Percentiles rank a stretch among this genome's conserved stretches.
These are phyloP conservation scores for Crotalus horridus DNA, from an alignment of 2,113 vertebrate species.

Conservation along the genomic window DNA sequence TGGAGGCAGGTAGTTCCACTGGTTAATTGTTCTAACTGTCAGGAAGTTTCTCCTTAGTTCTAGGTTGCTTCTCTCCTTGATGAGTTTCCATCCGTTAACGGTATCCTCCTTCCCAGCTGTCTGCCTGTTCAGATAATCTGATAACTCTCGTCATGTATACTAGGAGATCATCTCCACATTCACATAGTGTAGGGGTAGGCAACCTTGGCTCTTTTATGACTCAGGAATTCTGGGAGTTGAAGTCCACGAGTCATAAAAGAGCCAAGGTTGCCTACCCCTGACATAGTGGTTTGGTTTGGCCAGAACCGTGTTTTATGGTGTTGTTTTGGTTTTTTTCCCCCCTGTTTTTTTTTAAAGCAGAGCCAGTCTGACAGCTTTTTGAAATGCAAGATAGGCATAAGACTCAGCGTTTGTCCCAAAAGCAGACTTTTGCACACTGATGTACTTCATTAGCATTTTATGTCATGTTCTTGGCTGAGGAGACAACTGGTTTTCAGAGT, in stretches of 20 bases:
- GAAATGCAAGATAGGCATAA: neutral
- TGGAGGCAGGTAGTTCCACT: no score
- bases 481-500: neutral
- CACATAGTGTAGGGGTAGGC: neutral
- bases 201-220: no score
- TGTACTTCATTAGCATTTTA: constrained; percentile 17
- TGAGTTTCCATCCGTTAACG: neutral
- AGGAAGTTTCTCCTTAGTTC: no score
- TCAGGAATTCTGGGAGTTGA: no score
- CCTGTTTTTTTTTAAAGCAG: neutral
- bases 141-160: neutral
- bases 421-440: neutral
- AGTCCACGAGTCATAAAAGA: no score
- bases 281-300: neutral
- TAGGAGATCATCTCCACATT: no score
- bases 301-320: neutral
- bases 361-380: neutral
- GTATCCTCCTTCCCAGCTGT: neutral
- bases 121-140: neutral
- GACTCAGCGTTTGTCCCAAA: neutral
- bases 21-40: no score
- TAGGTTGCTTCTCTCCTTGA: no score
- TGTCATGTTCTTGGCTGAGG: neutral
- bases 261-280: no score
- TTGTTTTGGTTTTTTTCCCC: no score